phyloP scores from a whole-genome alignment of 2,797 vertebrate species.

The Cynodonichthys magdalenae region DNA sequence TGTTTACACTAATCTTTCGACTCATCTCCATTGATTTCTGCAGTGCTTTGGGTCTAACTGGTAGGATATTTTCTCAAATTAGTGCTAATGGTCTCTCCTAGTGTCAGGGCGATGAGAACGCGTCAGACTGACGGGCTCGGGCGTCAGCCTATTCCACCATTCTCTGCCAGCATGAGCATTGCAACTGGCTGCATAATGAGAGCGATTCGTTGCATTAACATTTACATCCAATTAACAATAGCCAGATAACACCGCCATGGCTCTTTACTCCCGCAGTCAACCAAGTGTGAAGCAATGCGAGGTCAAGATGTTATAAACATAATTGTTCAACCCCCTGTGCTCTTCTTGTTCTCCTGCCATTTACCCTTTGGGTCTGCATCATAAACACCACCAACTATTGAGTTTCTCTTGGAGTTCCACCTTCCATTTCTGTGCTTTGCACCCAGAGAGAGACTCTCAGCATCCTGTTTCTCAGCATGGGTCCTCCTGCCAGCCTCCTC shows the following conservation, averaged over 20 bases:
- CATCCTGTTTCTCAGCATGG: constrained; percentile 61
- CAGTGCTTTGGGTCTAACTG: constrained; percentile 74
- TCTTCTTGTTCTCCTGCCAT: constrained; percentile 57
- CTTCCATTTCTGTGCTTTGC: constrained; percentile 63
- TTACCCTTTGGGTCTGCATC: constrained; percentile 46
- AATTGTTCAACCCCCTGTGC: constrained; percentile 62
- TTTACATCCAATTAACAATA: constrained; percentile 78
- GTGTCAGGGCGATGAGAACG: constrained; percentile 74
- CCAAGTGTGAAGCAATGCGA: constrained; percentile 48
- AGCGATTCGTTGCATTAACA: constrained; percentile 71
- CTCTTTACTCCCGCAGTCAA: constrained; percentile 41
- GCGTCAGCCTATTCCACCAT: constrained; percentile 58
- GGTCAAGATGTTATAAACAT: constrained; percentile 57
- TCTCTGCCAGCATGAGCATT: constrained; percentile 58
- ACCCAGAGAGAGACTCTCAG: constrained; percentile 32
- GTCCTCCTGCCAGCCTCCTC: constrained; percentile 41
- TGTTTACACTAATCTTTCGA: constrained; percentile 66
- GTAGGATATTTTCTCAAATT: constrained; percentile 78
- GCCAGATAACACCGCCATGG: constrained; percentile 44
- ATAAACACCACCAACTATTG: constrained; percentile 38
- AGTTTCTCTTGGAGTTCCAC: constrained; percentile 62
- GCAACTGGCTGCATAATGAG: constrained; percentile 66
- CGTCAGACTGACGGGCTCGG: constrained; percentile 60
- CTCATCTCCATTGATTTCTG: constrained; percentile 58
- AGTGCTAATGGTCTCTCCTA: constrained; percentile 71